Base-by-base conservation (phyloP, 2,888 invertebrate genomes). In the Drosophila meridiana region DNA sequence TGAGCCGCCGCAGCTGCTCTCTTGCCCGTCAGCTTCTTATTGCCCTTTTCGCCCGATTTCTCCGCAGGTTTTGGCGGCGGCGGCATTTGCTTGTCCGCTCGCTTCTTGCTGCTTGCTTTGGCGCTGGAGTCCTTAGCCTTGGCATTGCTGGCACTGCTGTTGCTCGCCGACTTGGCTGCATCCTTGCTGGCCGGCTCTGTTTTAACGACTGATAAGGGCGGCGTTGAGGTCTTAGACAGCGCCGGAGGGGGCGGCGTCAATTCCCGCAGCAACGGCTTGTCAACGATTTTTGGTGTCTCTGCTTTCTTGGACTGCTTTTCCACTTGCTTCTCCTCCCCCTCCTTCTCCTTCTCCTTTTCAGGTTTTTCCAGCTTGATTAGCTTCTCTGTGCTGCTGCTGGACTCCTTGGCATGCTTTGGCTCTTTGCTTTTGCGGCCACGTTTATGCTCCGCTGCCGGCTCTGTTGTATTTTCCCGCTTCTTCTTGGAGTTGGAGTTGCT, bases 51-150 rank as follows among this genome's bases (percentile, higher is more conserved):
- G 5, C 14, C 36, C 0, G 74, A 52, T 8, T 87, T 90, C 0
- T 83, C 79, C 0, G 70, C 76, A 0, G 90, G 90, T 56, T 88
- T 90, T 2, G 89, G 74, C 5, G 82, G 87, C 5, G 79, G 90
- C 28, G 68, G 90, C 90, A 73, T 90, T 73, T 77, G 91, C 64
- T 89, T 87, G 45, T 89, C 87, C 4, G 84, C 63, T 0, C 83
- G 76, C 80, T 92, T 84, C 53, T 91, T 91, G 69, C 84, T 71
- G 61, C 91, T 59, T 82, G 92, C 40, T 59, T 83, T 89, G 5
- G 26, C 56, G 4, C 57, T 34, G 5, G 77, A 6, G 5, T 84
- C 85, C n/a, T 88, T 56, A 6, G 56, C 11, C 42, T 42, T 47
- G 48, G 62, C 72, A 8, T 66, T 78, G 48, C 32, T 4, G 32